Evolutionary conservation across 2,888 invertebrate genomes (phyloP), one percentile per base, ranked within the genome.

Genomic region (Drosophila picticornis): DNA sequence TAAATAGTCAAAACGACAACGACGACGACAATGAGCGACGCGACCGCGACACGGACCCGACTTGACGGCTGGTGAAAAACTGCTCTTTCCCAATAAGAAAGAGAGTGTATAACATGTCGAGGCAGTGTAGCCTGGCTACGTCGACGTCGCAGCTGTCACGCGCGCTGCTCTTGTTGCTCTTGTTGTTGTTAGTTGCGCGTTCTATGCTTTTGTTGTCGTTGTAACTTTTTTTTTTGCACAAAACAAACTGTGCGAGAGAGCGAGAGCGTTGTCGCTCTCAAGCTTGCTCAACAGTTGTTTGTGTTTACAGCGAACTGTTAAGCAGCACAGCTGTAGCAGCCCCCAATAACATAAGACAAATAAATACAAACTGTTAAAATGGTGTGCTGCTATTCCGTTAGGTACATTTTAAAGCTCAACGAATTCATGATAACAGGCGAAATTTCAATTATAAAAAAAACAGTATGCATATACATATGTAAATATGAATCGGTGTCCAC

Each of bases 1-100:
- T 59, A 72, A 80, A 67, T 60, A 81, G 53, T 72, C 53, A 66
- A 53, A 78, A 53, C 60, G 57, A 56, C 52, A 63, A 70, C 69
- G 72, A 81, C 66, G 6, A 25, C 19, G 36, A 50, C 70, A 70
- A 2, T 70, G 51, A 62, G 27, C 71, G 72, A 73, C 70, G 80
- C 83, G 80, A 80, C 76, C 80, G 79, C 80, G 80, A 83, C 75
- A 80, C 84, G 72, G 81, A 70, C 71, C 57, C 80, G 67, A 83
- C 81, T 83, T 83, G 81, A 81, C 81, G 77, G 80, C 68, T 81
- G 77, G 65, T 81, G 84, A 84, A 83, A 82, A 84, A 81, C 83
- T 81, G 81, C 81, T 81, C 83, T 81, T 83, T 80, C 83, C 80
- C 83, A 80, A 83, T 80, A 83, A 74, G 80, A 80, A 75, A 79